These are phyloP conservation scores for Sthenelais limicola DNA, from an alignment of 2,888 invertebrate genomes.

Conservation along the genomic window DNA sequence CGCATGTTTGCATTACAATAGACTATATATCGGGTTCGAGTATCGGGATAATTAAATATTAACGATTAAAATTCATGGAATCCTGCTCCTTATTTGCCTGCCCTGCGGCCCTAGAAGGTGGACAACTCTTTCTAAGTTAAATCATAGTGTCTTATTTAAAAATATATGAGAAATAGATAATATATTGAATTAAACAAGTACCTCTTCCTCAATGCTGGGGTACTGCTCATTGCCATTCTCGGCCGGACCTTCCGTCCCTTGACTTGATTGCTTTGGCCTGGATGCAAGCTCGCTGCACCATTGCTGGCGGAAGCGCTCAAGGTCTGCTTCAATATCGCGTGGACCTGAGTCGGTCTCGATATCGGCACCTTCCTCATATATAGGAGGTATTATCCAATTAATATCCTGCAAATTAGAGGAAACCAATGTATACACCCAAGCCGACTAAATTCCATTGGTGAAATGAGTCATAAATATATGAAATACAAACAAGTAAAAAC, in stretches of 20 bases:
- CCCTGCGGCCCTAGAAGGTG: too few species aligned
- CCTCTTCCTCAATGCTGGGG: constrained; percentile 38
- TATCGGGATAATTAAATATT: too few species aligned
- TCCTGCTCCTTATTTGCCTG: too few species aligned
- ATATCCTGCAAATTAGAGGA: constrained; percentile 28
- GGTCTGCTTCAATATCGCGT: constrained; percentile 52
- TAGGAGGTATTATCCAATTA: constrained; percentile 28
- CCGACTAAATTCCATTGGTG: too few species aligned
- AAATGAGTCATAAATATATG: too few species aligned
- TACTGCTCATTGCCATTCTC: neutral
- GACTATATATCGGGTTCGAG: too few species aligned
- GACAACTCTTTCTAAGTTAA: neutral
- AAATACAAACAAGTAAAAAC: too few species aligned
- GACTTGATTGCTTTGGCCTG: neutral
- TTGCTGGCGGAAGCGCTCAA: constrained; percentile 64
- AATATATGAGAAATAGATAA: too few species aligned
- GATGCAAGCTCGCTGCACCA: constrained; percentile 62
- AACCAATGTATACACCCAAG: too few species aligned
- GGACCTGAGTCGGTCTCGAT: constrained; percentile 16
- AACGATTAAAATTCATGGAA: too few species aligned
- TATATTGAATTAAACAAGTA: too few species aligned
- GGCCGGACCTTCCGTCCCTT: neutral
- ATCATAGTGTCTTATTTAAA: neutral
- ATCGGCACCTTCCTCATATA: constrained; percentile 18
- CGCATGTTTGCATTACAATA: too few species aligned